Base-by-base conservation (phyloP, 2,888 invertebrate species). In the Congeria kusceri region DNA sequence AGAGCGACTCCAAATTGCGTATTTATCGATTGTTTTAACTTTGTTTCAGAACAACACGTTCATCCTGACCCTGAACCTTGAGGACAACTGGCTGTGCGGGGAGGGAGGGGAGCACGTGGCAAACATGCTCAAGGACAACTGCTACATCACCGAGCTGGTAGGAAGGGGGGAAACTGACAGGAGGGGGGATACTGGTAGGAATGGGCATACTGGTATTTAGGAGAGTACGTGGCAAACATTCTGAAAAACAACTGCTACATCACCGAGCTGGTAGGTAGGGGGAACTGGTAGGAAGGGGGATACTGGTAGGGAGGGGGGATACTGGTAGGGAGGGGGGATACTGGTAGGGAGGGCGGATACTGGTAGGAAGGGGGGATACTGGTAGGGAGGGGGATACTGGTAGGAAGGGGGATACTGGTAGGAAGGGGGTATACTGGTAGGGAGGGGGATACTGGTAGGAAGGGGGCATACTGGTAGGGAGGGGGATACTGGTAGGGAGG, bases 161-260 rank as follows among this genome's bases (percentile, higher is more conserved):
- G 73, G 84, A 4, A n/a, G 20, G 25, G 20, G 25, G 53, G 53
- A 44, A 13, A 18, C 9, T 44, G 46, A 18, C 46, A 18, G 53
- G 53, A 18, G 23, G 53, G 20, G 20, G 53, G 20, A 1, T 4
- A 5, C 7, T 20, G 49, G 18, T 3, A 5, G 49, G n/a, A 20
- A 18, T 20, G 20, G 49, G 49, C 4, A 15, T 5, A 49, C 49
- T 9, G 46, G 11, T 44, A 44, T 18, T 13, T 44, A 9, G 91
- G 88, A 0, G 78, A 75, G 7, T 83, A 86, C 32, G 84, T 92
- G 3, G 86, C 89, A 27, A 69, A 80, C 0, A 92, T 92, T 89
- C 71, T 92, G 23, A 86, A 85, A 65, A 92, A 92, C 57, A 92
- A 92, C 70, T 91, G 89, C 59, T 92, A 86, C 75, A 89, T 92